Evolutionary conservation across 2,797 vertebrate species (phyloP).

Genomic region (Poecilia velifera): DNA sequence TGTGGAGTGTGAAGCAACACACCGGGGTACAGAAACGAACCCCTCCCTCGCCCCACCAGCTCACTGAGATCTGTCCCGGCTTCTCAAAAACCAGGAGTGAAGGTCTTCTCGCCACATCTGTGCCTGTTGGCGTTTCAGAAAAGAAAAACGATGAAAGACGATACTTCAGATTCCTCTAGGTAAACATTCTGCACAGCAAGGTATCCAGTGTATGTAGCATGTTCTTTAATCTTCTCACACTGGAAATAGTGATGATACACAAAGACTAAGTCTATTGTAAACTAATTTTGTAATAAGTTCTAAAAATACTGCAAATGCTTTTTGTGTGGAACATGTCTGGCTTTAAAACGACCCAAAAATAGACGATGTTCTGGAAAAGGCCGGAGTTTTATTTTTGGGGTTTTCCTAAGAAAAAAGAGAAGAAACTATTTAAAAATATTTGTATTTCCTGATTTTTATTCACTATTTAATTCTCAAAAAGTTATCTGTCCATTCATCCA

Average conservation of each 20-base stretch:
- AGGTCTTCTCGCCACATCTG: constrained; percentile 15
- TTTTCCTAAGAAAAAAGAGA: background rate
- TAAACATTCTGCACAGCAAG: constrained; percentile 28
- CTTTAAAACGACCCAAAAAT: background rate
- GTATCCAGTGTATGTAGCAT: too few species aligned
- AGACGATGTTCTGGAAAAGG: background rate
- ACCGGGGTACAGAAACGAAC: constrained; percentile 11
- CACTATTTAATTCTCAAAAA: background rate
- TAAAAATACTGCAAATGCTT: background rate
- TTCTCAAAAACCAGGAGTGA: constrained; percentile 29
- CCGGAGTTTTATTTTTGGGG: background rate
- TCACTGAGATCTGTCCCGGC: constrained; percentile 23
- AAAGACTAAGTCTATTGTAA: background rate
- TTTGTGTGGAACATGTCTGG: background rate
- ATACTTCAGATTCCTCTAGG: constrained; percentile 42
- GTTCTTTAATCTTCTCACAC: background rate
- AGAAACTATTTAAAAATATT: background rate
- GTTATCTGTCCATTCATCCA: background rate
- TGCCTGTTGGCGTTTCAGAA: constrained; percentile 33
- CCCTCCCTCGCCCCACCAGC: constrained; percentile 38
- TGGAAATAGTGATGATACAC: background rate
- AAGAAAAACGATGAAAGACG: constrained; percentile 40
- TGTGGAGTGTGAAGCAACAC: constrained; percentile 10
- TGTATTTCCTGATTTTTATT: background rate
- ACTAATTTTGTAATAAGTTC: background rate